Evolutionary conservation across 2,113 vertebrate species (phyloP), one percentile per base, ranked within the genome.

Genomic region (Rhombomys opimus): DNA sequence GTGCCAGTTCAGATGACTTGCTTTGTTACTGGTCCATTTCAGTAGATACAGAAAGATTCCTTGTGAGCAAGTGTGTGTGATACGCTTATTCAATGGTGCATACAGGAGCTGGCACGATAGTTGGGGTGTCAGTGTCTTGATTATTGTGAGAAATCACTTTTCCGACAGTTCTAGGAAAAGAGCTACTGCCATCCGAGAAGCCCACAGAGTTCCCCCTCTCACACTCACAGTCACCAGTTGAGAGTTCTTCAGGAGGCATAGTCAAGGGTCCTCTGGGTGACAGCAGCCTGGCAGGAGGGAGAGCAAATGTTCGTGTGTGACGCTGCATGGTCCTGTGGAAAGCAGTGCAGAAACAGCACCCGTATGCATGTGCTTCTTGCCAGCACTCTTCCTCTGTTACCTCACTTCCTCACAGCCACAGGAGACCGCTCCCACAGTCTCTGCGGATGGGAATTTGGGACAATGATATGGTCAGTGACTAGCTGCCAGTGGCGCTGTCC

Each of bases 111-210:
- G 32, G 82, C 35, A 80, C 89, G 93, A 91, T 65, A 11, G 35
- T 63, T 89, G 52, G 52, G 67, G 92, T 95, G 77, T 89, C 50
- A 50, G 54, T 76, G 54, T 23, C 61, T n/a, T 85, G 5, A 61
- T 78, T 68, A 8, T 65, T 59, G 54, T 92, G 75, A 96, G 80
- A 94, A 92, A 92, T 73, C 57, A 20, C 68, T 78, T 91, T 82
- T 52, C 78, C 67, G 46, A 32, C 89, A 63, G 81, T 35, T 38
- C 52, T 67, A 30, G 63, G 81, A 75, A 76, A 92, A 54, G 32
- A 72, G 59, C 81, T 73, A 8, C 35, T 9, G 38, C 90, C 22
- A 80, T 72, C 70, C 90, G 27, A 86, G 32, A 96, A 75, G 27
- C 59, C n/a, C 63, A 54, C 57, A 70, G 10, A 61, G 9, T 30